These are phyloP conservation scores for Morpho deidamia DNA, from an alignment of 2,888 invertebrate genomes.

Conservation along the genomic window DNA sequence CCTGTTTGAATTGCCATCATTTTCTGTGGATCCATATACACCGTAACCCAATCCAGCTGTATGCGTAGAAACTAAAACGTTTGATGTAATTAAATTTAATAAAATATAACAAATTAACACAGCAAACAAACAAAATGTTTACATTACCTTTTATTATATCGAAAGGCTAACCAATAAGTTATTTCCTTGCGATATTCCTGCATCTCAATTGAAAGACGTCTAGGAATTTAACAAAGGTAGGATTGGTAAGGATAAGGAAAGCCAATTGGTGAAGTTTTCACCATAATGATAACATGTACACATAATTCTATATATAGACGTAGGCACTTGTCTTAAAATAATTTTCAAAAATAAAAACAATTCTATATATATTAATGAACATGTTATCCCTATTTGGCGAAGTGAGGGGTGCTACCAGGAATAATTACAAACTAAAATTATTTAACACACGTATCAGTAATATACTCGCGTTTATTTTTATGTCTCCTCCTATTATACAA, in stretches of 20 bases:
- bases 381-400: slow-evolving; percentile 77
- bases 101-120: background rate
- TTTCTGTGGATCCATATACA: slow-evolving; percentile 70
- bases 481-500: slow-evolving; percentile 77
- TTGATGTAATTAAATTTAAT: slow-evolving; percentile 10
- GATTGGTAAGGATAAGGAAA: slow-evolving; percentile 50
- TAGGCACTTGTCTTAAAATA: background rate
- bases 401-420: slow-evolving; percentile 79
- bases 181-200: background rate
- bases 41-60: slow-evolving; percentile 79
- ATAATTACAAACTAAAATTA: slow-evolving; percentile 78
- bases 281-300: slow-evolving; percentile 70
- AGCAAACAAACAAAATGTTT: background rate
- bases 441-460: slow-evolving; percentile 74
- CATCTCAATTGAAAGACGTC: background rate
- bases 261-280: slow-evolving; percentile 57
- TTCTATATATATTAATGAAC: slow-evolving; percentile 40
- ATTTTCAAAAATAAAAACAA: background rate
- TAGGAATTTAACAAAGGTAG: slow-evolving; percentile 21
- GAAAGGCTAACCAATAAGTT: background rate
- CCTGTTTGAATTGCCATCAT: slow-evolving; percentile 52
- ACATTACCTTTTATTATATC: slow-evolving; percentile 23
- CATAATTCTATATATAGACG: slow-evolving; percentile 18
- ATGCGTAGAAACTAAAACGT: slow-evolving; percentile 71
- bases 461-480: slow-evolving; percentile 79